Percentiles rank a stretch among this genome's conserved stretches.
Evolutionary conservation across 2,797 vertebrate genomes (phyloP).

Genomic region (Typhlichthys subterraneus): DNA sequence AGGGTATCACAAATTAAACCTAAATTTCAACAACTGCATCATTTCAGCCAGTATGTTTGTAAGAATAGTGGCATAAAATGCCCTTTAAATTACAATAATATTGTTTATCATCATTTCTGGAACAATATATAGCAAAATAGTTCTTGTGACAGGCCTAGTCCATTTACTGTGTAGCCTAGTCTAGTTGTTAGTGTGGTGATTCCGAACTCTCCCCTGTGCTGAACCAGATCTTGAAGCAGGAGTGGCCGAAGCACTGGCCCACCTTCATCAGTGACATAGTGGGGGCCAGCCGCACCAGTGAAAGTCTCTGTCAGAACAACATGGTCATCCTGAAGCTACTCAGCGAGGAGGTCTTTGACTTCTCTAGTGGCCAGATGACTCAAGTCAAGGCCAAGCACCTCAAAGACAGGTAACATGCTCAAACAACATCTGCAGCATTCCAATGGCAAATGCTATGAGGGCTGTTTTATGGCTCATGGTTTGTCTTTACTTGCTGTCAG

Average conservation of each 20-base stretch:
- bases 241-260: slow-evolving; percentile 99
- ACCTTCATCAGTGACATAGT: slow-evolving; percentile 99
- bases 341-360: slow-evolving; percentile 98
- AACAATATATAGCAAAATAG: too few relatives aligned
- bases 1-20: too few relatives aligned
- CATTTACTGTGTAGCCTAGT: neutral
- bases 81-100: too few relatives aligned
- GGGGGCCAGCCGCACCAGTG: slow-evolving; percentile 95
- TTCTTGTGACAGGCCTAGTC: neutral
- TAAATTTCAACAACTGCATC: too few relatives aligned
- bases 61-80: too few relatives aligned
- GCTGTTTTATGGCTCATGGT: too few relatives aligned
- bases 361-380: slow-evolving; percentile 98
- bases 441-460: too few relatives aligned
- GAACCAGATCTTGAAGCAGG: slow-evolving; percentile 85
- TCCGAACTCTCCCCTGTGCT: neutral
- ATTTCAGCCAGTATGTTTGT: too few relatives aligned
- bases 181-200: neutral
- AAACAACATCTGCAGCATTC: neutral
- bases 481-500: too few relatives aligned
- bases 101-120: too few relatives aligned
- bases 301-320: slow-evolving; percentile 99
- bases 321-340: slow-evolving; percentile 98
- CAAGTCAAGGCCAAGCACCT: slow-evolving; percentile 99
- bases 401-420: slow-evolving; percentile 89